Evolutionary conservation across 2,113 vertebrate species (phyloP), one percentile per base, ranked within the genome.

Genomic region (Megalops atlanticus): DNA sequence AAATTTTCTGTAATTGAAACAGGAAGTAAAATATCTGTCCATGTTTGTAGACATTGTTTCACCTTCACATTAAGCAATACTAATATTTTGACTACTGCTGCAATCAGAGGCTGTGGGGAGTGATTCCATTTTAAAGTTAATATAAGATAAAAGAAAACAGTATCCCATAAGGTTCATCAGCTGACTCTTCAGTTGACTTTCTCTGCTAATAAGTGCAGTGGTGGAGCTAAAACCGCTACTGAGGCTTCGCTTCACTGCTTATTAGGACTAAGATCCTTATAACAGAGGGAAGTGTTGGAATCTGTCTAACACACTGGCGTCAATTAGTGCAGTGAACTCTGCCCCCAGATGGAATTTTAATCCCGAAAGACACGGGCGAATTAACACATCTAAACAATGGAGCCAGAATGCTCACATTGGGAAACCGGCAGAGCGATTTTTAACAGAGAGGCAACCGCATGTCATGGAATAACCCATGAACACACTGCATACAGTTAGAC

Each of bases 301-400:
- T 81, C 54, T 54, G 39, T 75, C 39, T 76, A 36, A 10, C 38
- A 69, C 73, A 39, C 39, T 68, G n/a, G 58, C 52, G 69, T 52
- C 69, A 82, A 68, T 81, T 80, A 79, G 74, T 82, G 40, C 40
- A 64, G 7, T 80, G 74, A 82, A 69, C 78, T 27, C 49, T 6
- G 52, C 18, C 76, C 12, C 1, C 16, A 36, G 58, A 47, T 24
- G 75, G 71, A 80, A 76, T 77, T 74, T 71, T 82, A 69, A 82
- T 75, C 68, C 49, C 6, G 43, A 45, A 45, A 45, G 43, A 45
- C 8, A 4, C 24, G 7, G 16, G 54, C 5, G 15, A 24, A 24
- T 10, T 24, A 58, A n/a, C 54, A 58, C 54, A 4, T 24, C 21
- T 6, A 58, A 58, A 58, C 54, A 49, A 58, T 58, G 21, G 6